These are phyloP conservation scores for Xestia c-nigrum DNA, from an alignment of 2,888 invertebrate genomes.

Conservation along the genomic window DNA sequence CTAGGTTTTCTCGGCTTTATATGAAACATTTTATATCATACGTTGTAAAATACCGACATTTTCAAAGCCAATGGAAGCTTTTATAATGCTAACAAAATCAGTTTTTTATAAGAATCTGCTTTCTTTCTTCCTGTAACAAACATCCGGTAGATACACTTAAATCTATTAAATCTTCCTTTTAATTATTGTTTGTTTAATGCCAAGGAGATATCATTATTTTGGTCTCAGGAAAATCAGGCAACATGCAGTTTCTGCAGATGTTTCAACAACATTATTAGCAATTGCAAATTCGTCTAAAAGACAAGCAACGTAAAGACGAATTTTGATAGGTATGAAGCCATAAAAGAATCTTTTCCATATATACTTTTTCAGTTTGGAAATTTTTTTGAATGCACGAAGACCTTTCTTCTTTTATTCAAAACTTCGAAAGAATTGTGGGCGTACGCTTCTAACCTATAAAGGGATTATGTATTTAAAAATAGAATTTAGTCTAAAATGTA, in stretches of 20 bases:
- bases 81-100: conserved; percentile 7
- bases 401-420: not conserved
- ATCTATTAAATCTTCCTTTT: not conserved
- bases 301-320: not conserved
- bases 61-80: conserved; percentile 17
- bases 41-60: not conserved
- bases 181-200: not conserved
- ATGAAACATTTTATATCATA: not conserved
- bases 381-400: not conserved
- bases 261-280: not conserved
- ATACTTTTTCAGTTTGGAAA: not conserved
- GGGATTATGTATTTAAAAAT: not conserved
- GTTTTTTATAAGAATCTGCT: not conserved
- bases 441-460: not conserved
- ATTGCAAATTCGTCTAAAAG: no score
- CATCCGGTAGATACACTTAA: conserved; percentile 18
- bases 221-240: not conserved
- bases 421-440: not conserved
- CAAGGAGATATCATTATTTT: not conserved
- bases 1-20: not conserved
- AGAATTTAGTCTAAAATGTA: not conserved
- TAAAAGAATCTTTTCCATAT: not conserved
- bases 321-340: not conserved
- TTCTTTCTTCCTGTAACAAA: not conserved
- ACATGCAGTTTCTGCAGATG: not conserved